These are phyloP conservation scores for Sceloporus tristichus DNA, from an alignment of 2,113 vertebrate genomes.

Conservation along the genomic window DNA sequence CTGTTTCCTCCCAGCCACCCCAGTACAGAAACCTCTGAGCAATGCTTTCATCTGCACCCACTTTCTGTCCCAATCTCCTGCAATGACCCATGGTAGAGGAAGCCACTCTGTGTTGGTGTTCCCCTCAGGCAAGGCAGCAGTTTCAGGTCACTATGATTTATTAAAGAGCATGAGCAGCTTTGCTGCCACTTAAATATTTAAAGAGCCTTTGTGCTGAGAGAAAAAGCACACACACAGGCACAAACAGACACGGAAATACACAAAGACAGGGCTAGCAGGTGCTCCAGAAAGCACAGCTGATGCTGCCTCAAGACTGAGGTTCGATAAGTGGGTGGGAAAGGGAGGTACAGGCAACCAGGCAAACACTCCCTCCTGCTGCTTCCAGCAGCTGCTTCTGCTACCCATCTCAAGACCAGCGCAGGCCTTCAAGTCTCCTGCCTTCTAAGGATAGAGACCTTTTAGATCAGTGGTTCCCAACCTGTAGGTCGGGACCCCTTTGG, in stretches of 20 bases:
- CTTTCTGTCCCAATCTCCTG: background rate
- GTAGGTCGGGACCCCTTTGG: no score
- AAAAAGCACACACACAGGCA: background rate
- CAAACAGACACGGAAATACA: background rate
- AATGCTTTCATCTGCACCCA: background rate
- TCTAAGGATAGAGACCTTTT: background rate
- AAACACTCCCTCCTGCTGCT: background rate
- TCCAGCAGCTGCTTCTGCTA: background rate
- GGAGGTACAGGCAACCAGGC: background rate
- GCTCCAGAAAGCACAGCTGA: background rate
- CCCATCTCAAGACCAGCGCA: background rate
- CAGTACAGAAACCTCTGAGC: background rate
- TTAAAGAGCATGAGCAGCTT: constrained; percentile 24
- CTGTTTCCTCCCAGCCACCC: background rate
- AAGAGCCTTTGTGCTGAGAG: constrained; percentile 13
- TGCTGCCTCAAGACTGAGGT: background rate
- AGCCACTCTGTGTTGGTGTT: background rate
- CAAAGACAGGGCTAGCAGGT: background rate
- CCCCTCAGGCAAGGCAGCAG: constrained; percentile 20
- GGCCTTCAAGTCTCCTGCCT: background rate
- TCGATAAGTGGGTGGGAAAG: background rate
- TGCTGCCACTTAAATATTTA: constrained; percentile 30
- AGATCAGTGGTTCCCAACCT: background rate
- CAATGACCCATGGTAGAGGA: background rate
- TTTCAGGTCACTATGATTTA: constrained; percentile 37